Evolutionary conservation across 2,888 invertebrate species (phyloP).

Genomic region (Stomorhina lunata): DNA sequence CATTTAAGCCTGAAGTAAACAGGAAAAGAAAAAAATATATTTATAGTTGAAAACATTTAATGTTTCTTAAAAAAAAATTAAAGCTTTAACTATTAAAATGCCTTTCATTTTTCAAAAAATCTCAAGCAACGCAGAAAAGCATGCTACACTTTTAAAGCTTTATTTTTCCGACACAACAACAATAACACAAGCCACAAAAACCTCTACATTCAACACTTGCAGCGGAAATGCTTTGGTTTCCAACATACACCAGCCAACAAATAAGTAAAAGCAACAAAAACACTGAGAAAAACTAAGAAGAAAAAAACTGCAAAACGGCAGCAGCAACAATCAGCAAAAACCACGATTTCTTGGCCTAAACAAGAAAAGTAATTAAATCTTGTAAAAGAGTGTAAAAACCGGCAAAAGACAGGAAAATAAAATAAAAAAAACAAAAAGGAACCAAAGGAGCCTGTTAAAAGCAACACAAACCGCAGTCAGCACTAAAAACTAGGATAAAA

Average conservation of each 20-base stretch:
- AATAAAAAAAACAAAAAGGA: neutral
- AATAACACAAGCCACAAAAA: conserved; percentile 21
- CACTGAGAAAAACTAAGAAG: neutral
- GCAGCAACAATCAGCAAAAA: conserved; percentile 48
- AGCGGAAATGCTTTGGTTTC: conserved; percentile 56
- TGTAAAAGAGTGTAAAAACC: conserved; percentile 21
- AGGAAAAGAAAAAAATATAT: neutral
- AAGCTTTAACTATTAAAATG: conserved; percentile 2
- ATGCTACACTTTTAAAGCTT: neutral
- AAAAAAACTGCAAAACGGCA: conserved; percentile 19
- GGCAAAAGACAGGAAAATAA: neutral
- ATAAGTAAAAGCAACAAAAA: conserved; percentile 14
- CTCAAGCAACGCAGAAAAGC: neutral
- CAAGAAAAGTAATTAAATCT: conserved; percentile 65
- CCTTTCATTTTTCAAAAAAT: neutral
- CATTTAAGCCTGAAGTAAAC: conserved; percentile 27
- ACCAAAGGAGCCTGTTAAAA: conserved; percentile 1
- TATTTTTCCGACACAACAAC: neutral
- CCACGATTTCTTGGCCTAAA: conserved; percentile 61
- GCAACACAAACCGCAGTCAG: conserved; percentile 36
- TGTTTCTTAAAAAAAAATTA: neutral
- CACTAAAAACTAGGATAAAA: too few relatives aligned
- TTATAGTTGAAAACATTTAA: neutral
- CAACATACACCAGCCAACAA: neutral
- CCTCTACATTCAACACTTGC: conserved; percentile 56